Evolutionary conservation across 1,140 invertebrate species (phyloP).

Genomic region (Muscidifurax raptorellus): DNA sequence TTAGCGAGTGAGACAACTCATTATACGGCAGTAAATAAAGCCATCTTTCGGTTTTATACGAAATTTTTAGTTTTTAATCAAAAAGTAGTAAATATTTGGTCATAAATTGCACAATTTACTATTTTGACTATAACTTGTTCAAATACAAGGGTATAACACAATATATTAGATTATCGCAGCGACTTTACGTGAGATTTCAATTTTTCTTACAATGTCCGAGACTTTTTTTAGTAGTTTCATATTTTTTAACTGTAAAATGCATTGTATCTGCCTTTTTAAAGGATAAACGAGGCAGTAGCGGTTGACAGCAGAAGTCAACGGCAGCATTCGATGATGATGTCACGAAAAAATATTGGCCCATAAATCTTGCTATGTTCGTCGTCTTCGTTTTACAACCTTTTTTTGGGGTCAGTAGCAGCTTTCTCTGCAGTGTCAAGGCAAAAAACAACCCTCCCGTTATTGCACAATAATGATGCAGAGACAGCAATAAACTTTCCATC

Average conservation of each 20-base stretch:
- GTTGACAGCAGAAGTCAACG: constrained; percentile 37
- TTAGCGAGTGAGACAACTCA: no score
- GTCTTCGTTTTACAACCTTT: constrained; percentile 55
- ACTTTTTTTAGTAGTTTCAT: background rate
- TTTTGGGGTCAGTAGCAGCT: constrained; percentile 54
- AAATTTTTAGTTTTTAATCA: no score
- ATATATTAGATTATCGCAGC: no score
- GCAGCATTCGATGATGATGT: constrained; percentile 38
- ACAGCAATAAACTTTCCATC: background rate
- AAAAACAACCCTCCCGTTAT: constrained; percentile 28
- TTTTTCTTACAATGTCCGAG: no score
- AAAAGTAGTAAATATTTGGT: no score
- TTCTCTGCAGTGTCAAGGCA: constrained; percentile 33
- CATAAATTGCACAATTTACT: no score
- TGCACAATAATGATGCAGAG: constrained; percentile 26
- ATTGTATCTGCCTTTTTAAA: background rate
- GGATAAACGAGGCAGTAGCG: background rate
- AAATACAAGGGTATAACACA: no score
- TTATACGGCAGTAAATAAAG: no score
- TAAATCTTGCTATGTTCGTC: constrained; percentile 51
- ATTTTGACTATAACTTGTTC: no score
- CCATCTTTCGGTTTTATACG: no score
- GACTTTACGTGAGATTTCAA: no score
- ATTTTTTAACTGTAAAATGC: background rate
- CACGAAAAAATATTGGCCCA: constrained; percentile 51